Evolutionary conservation across 2,888 invertebrate genomes (phyloP).

Genomic region (Drosophila suboccidentalis): DNA sequence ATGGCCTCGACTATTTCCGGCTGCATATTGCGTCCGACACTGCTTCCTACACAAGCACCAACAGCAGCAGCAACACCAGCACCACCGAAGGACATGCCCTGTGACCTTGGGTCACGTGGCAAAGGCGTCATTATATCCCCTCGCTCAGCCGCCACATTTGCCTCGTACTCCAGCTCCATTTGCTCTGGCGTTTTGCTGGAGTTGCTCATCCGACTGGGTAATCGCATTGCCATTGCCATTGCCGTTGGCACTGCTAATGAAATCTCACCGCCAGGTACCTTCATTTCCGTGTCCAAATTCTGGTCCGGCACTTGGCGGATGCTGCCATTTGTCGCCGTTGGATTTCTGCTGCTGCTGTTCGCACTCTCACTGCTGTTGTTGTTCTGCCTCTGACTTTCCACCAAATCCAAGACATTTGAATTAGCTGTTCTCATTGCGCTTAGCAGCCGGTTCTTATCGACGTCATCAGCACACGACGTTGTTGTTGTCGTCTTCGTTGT

Average conservation of each 20-base stretch:
- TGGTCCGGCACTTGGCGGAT: constrained; percentile 39
- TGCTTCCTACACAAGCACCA: constrained; percentile 3
- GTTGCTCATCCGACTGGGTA: constrained; percentile 30
- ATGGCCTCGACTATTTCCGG: constrained; percentile 83
- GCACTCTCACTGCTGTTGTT: constrained; percentile 7
- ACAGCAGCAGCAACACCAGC: constrained; percentile 14
- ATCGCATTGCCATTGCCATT: constrained; percentile 13
- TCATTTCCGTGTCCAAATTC: constrained; percentile 61
- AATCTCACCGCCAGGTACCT: constrained; percentile 25
- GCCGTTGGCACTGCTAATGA: constrained; percentile 14
- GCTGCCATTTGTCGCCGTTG: constrained; percentile 53
- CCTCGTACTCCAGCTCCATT: constrained; percentile 83
- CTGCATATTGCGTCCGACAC: constrained; percentile 67
- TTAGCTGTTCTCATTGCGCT: constrained; percentile 42
- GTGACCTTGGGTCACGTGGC: constrained; percentile 66
- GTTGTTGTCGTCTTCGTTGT: constrained; percentile 19
- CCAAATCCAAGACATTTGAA: constrained; percentile 35
- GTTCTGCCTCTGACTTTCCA: constrained; percentile 6
- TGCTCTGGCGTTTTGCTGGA: constrained; percentile 81
- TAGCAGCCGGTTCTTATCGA: constrained; percentile 73
- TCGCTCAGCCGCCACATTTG: constrained; percentile 84
- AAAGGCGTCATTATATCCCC: constrained; percentile 85
- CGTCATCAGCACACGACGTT: constrained; percentile 52
- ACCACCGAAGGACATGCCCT: constrained; percentile 51
- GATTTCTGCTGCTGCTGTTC: constrained; percentile 9